A percentile compares a stretch with the other conserved stretches of the same genome.
phyloP scores from a whole-genome alignment of 1,140 invertebrate species.

The Macrocentrus cingulum region DNA sequence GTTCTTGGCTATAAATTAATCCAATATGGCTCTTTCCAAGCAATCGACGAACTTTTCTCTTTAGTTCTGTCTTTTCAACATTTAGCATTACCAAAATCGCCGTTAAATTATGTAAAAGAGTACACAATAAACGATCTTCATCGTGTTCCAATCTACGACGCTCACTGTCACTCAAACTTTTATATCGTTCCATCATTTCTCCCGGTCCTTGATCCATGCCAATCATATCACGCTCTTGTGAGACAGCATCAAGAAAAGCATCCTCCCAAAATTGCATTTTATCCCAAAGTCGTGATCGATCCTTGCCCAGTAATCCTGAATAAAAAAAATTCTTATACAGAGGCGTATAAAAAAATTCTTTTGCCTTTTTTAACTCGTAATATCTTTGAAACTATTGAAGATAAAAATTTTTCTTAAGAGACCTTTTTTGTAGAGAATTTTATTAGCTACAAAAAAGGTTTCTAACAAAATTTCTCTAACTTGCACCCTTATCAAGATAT shows the following conservation, averaged over 20 bases:
- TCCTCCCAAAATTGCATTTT: slow-evolving; percentile 99
- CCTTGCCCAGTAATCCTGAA: slow-evolving; percentile 66
- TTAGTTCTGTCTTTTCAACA: slow-evolving; percentile 82
- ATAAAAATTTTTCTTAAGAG: too few relatives aligned
- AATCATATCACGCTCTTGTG: slow-evolving; percentile 97
- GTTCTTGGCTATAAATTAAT: slow-evolving; percentile 94
- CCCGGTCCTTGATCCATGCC: slow-evolving; percentile 99
- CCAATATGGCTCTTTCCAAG: slow-evolving; percentile 98
- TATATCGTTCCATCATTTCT: slow-evolving; percentile 99
- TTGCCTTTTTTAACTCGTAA: too few relatives aligned
- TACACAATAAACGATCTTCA: slow-evolving; percentile 94
- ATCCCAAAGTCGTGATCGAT: slow-evolving; percentile 92
- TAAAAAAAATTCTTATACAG: background rate
- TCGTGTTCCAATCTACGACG: slow-evolving; percentile 95
- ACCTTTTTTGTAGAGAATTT: too few relatives aligned
- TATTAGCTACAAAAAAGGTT: too few relatives aligned
- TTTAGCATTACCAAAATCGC: slow-evolving; percentile 95
- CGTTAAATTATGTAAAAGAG: slow-evolving; percentile 94
- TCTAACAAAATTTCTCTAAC: too few relatives aligned
- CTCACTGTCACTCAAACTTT: slow-evolving; percentile 89
- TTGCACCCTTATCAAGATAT: too few relatives aligned
- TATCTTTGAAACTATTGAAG: too few relatives aligned
- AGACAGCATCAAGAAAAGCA: slow-evolving; percentile 96
- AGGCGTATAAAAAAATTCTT: too few relatives aligned
- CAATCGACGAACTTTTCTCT: slow-evolving; percentile 89